These are phyloP conservation scores for Enteromius viviparus DNA, from an alignment of 2,797 vertebrate species.

Conservation along the genomic window DNA sequence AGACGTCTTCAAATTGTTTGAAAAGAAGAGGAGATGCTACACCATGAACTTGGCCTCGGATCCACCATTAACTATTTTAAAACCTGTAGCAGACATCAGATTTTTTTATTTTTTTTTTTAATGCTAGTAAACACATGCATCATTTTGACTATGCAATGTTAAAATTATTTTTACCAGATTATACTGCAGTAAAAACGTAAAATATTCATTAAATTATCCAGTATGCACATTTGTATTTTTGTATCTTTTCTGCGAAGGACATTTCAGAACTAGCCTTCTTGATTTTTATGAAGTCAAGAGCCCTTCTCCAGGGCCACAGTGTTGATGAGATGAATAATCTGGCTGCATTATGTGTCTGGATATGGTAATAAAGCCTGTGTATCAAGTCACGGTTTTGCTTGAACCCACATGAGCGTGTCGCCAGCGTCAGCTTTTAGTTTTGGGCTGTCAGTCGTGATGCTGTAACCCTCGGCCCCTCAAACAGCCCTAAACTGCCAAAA, in stretches of 20 bases:
- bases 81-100: too few species aligned
- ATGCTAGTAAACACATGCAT: not conserved
- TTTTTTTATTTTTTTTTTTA: not conserved
- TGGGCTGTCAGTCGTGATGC: conserved; percentile 32
- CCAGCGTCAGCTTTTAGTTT: conserved; percentile 17
- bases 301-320: not conserved
- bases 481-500: not conserved
- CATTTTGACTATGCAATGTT: not conserved
- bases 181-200: not conserved
- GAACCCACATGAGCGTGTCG: conserved; percentile 1
- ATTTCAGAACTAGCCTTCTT: not conserved
- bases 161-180: not conserved
- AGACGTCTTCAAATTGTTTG: too few species aligned
- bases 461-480: not conserved
- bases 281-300: not conserved
- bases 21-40: too few species aligned
- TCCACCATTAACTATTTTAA: too few species aligned
- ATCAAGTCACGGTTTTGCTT: conserved; percentile 24
- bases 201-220: not conserved
- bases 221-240: not conserved
- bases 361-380: conserved; percentile 22
- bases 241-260: not conserved
- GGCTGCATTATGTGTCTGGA: conserved; percentile 12
- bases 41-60: too few species aligned
- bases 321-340: conserved; percentile 34